phyloP scores from a whole-genome alignment of 2,797 vertebrate species.

The Malacoraja senta region DNA sequence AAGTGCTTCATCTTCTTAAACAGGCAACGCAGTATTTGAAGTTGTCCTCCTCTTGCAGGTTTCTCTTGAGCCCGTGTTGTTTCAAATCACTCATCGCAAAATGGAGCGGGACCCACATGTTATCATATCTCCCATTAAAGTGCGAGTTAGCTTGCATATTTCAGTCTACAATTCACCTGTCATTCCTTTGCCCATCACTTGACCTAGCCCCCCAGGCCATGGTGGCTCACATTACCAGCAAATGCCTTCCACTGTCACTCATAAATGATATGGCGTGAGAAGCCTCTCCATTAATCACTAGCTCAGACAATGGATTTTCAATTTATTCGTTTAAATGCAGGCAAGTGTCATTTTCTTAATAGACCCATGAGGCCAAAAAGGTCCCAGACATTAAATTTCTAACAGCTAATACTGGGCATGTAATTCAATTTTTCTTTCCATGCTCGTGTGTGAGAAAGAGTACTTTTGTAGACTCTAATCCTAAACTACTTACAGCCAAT shows the following conservation, averaged over 20 bases:
- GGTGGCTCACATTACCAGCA: not conserved
- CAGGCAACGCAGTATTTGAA: no score
- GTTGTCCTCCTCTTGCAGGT: no score
- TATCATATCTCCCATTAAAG: not conserved
- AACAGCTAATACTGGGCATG: not conserved
- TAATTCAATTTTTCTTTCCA: not conserved
- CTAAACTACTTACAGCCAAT: not conserved
- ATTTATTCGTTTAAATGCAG: not conserved
- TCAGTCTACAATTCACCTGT: not conserved
- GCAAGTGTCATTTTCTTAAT: not conserved
- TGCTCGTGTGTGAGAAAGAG: not conserved
- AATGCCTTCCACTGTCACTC: not conserved
- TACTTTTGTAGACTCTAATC: not conserved
- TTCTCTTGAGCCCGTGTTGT: not conserved
- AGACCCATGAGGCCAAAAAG: not conserved
- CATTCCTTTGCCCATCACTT: not conserved
- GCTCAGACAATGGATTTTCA: not conserved
- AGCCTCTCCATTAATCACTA: not conserved
- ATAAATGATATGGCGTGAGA: not conserved
- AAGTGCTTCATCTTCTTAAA: no score
- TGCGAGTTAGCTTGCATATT: not conserved
- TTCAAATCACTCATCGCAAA: not conserved
- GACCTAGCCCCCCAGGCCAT: not conserved
- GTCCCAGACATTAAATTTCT: not conserved
- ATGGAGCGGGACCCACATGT: not conserved